Conservation (phyloP, 2,888 invertebrate species). For the Matsumyia berberina region DNA sequence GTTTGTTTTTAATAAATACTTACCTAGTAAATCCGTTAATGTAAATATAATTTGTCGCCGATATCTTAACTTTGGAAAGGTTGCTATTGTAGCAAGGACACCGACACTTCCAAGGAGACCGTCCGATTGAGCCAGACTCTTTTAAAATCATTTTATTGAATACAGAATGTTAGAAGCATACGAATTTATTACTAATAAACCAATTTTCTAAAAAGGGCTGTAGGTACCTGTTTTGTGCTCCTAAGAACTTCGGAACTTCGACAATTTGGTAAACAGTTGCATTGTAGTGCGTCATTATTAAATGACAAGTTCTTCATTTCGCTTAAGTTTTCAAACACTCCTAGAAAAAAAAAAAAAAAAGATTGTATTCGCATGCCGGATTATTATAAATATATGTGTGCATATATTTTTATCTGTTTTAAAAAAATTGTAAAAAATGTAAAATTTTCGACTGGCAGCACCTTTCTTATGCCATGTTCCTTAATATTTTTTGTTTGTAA, state of each 20-base stretch:
- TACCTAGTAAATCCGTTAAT: slow-evolving; percentile 83
- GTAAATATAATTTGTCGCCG: slow-evolving; percentile 83
- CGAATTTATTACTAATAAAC: not conserved
- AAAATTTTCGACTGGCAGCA: too few relatives aligned
- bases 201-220: too few relatives aligned
- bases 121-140: slow-evolving; percentile 25
- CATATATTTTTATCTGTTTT: too few relatives aligned
- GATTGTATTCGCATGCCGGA: not conserved
- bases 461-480: too few relatives aligned
- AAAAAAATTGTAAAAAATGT: too few relatives aligned
- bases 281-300: slow-evolving; percentile 64
- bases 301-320: slow-evolving; percentile 9
- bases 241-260: slow-evolving; percentile 79
- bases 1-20: not conserved
- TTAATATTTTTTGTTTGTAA: too few relatives aligned
- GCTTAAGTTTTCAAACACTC: slow-evolving; percentile 44
- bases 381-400: too few relatives aligned
- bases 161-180: too few relatives aligned
- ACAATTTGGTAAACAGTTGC: slow-evolving; percentile 82
- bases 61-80: slow-evolving; percentile 80
- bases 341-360: slow-evolving; percentile 30
- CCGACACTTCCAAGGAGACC: slow-evolving; percentile 69
- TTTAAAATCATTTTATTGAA: not conserved
- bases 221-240: too few relatives aligned
- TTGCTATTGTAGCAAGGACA: slow-evolving; percentile 76